Percentiles rank a stretch among this genome's conserved stretches.
These are phyloP conservation scores for Morelia viridis DNA, from an alignment of 2,797 vertebrate genomes.

Conservation along the genomic window DNA sequence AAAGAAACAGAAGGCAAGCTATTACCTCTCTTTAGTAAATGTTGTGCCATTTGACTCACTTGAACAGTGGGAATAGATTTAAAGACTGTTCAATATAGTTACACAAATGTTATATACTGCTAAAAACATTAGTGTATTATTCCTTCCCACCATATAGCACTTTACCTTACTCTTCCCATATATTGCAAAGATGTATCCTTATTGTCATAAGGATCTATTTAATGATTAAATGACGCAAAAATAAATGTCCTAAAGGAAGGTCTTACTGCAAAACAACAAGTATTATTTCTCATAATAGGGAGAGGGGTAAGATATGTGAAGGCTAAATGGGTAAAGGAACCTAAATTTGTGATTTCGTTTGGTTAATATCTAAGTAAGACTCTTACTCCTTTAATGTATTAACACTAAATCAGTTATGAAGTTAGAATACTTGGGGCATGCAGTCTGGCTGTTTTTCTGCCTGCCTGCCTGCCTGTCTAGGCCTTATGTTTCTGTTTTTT, in stretches of 20 bases:
- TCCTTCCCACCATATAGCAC: not conserved
- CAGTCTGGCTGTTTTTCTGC: not conserved
- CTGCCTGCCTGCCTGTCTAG: slow-evolving; percentile 50
- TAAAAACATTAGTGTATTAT: slow-evolving; percentile 37
- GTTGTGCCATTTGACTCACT: not conserved
- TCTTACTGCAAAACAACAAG: slow-evolving; percentile 41
- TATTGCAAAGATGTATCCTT: slow-evolving; percentile 24
- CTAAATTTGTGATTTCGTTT: slow-evolving; percentile 53
- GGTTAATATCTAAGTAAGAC: slow-evolving; percentile 60
- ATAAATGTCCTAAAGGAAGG: slow-evolving; percentile 54
- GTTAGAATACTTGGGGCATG: slow-evolving; percentile 41
- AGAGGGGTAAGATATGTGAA: slow-evolving; percentile 45
- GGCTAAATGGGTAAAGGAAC: slow-evolving; percentile 33
- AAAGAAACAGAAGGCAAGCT: not conserved
- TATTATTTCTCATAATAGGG: slow-evolving; percentile 41
- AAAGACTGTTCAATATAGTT: not conserved
- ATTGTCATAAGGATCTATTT: slow-evolving; percentile 51
- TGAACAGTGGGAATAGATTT: not conserved
- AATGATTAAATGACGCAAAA: slow-evolving; percentile 48
- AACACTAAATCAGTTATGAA: slow-evolving; percentile 61
- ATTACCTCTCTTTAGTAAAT: not conserved
- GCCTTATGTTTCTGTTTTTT: slow-evolving; percentile 42
- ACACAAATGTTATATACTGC: slow-evolving; percentile 36
- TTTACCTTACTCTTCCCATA: slow-evolving; percentile 11
- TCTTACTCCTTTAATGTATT: slow-evolving; percentile 59